Evolutionary conservation across 2,113 vertebrate genomes (phyloP).

Genomic region (Macrotis lagotis): DNA sequence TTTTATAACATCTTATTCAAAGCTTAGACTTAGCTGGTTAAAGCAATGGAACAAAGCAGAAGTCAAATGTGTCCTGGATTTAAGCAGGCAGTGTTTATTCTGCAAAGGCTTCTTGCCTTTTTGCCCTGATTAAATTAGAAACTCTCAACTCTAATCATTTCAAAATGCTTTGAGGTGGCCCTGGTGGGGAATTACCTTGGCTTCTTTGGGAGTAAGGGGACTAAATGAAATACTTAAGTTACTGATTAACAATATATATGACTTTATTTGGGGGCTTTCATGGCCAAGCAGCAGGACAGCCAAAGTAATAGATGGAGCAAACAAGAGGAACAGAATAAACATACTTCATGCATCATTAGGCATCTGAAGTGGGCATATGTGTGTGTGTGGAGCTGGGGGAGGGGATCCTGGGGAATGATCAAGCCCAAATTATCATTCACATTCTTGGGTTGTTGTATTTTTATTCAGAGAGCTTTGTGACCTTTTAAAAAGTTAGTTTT

Average conservation of each 20-base stretch:
- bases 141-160: slow-evolving; percentile 78
- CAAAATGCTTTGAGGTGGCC: slow-evolving; percentile 78
- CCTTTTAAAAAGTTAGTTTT: neutral
- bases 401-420: slow-evolving; percentile 44
- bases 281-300: slow-evolving; percentile 73
- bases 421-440: slow-evolving; percentile 30
- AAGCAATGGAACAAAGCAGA: slow-evolving; percentile 81
- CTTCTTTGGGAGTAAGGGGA: slow-evolving; percentile 68
- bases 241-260: slow-evolving; percentile 84
- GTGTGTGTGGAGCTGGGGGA: neutral
- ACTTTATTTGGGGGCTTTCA: slow-evolving; percentile 63
- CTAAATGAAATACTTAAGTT: slow-evolving; percentile 81
- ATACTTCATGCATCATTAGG: slow-evolving; percentile 82
- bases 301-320: slow-evolving; percentile 55
- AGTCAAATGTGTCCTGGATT: slow-evolving; percentile 67
- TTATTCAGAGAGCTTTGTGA: slow-evolving; percentile 38
- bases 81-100: slow-evolving; percentile 81
- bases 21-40: slow-evolving; percentile 73
- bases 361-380: slow-evolving; percentile 52
- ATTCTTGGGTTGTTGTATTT: neutral
- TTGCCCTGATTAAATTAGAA: slow-evolving; percentile 82
- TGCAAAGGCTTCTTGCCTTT: slow-evolving; percentile 77
- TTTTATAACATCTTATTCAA: slow-evolving; percentile 51
- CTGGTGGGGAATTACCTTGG: slow-evolving; percentile 66
- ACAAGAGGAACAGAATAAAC: slow-evolving; percentile 72